Evolutionary conservation across 1,140 invertebrate species (phyloP), one percentile per base, ranked within the genome.

Genomic region (Archivesica marissinica): DNA sequence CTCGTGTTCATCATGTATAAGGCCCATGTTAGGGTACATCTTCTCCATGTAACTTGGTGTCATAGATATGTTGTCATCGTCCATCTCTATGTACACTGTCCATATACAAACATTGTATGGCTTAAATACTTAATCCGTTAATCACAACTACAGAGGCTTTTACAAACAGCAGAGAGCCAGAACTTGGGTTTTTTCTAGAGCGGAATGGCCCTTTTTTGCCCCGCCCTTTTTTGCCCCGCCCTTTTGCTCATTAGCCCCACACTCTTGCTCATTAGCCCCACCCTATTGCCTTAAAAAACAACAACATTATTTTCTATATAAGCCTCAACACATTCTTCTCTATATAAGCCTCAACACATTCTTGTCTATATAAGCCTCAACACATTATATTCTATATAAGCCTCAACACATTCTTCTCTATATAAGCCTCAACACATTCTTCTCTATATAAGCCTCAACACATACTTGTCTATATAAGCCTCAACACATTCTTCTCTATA

Each of bases 11-110:
- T 70, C 66, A 61, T 82, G 1, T 25, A 82, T 82, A 1, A 82
- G 79, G 23, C 64, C 79, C 79, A 82, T 82, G 33, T 82, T 70
- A 30, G 64, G 68, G 47, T 82, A 82, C 23, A 59, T 23, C 23
- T 41, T 28, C 35, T 78, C 76, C 30, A 78, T 78, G 33, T 78
- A 78, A 23, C 79, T 82, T 1, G 38, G 52, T 54, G 79, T 74
- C n/a, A 72, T 68, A 15, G 25, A 44, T 1, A 52, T 54, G 4
- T 35, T 25, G 33, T 82, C 79, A 81, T 80, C 61, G 33, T 80
- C 77, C 56, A 80, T 68, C 38, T 82, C 79, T 9, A 82, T 59
- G n/a, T 35, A 44, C 7, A 82, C 79, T 82, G 50, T 39, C n/a
- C n/a, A n/a, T n/a, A n/a, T n/a, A n/a, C n/a, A 77, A 59, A 35